Evolutionary conservation across 2,113 vertebrate genomes (phyloP).

Genomic region (Isichthys henryi): DNA sequence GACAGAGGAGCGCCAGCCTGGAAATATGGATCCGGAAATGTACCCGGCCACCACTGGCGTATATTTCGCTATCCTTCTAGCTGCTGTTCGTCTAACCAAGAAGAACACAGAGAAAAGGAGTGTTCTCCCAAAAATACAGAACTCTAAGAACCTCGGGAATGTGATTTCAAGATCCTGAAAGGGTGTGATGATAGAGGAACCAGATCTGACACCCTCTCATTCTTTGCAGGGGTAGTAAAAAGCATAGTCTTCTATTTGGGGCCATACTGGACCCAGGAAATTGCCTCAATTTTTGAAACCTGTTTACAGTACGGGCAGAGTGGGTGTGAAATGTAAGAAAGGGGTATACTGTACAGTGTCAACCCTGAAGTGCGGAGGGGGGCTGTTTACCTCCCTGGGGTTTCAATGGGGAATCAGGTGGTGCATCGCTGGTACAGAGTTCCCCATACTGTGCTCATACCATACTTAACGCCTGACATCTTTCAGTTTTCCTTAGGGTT

Average conservation of each 20-base stretch:
- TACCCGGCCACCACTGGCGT: conserved; percentile 67
- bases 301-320: background rate
- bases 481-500: background rate
- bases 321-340: background rate
- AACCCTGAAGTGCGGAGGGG: background rate
- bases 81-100: background rate
- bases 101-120: background rate
- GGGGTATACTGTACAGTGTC: background rate
- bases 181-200: background rate
- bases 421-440: background rate
- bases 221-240: background rate
- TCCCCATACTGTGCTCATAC: background rate
- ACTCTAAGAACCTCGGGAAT: background rate
- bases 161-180: background rate
- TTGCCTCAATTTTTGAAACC: background rate
- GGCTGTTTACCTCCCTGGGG: background rate
- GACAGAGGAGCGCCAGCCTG: conserved; percentile 59
- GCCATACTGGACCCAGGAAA: background rate
- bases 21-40: conserved; percentile 65
- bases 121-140: background rate
- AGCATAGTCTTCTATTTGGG: background rate
- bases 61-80: conserved; percentile 65
- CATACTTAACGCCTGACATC: background rate
- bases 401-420: background rate
- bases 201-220: background rate